phyloP scores from a whole-genome alignment of 2,797 vertebrate species.

The Squalus acanthias region DNA sequence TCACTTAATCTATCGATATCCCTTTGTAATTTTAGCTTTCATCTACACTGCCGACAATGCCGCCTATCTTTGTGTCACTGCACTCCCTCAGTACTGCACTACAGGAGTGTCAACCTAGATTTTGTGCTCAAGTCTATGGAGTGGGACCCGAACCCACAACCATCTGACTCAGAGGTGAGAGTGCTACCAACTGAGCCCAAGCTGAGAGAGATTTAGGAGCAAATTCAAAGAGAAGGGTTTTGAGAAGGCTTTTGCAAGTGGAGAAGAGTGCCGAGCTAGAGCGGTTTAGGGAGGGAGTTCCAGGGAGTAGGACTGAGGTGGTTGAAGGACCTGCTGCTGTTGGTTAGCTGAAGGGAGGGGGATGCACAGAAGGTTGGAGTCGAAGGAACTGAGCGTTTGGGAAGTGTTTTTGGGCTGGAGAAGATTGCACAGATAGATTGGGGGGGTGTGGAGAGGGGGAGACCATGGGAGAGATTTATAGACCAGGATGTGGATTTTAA shows the following conservation, averaged over 20 bases:
- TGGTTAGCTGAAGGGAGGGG: not conserved
- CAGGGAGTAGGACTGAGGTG: not conserved
- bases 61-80: too few relatives aligned
- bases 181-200: not conserved
- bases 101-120: too few relatives aligned
- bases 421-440: not conserved
- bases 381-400: not conserved
- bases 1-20: too few relatives aligned
- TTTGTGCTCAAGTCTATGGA: not conserved
- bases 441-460: not conserved
- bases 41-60: too few relatives aligned
- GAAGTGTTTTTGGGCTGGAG: not conserved
- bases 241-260: not conserved
- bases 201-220: not conserved
- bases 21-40: too few relatives aligned
- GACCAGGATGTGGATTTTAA: not conserved
- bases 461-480: not conserved
- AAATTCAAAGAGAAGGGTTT: too few relatives aligned
- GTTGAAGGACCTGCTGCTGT: not conserved
- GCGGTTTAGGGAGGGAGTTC: not conserved
- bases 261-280: not conserved
- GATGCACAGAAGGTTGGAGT: not conserved
- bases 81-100: not conserved
- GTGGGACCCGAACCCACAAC: not conserved
- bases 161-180: not conserved